Conservation (phyloP, 1,140 invertebrate species). For the Hyles euphorbiae region DNA sequence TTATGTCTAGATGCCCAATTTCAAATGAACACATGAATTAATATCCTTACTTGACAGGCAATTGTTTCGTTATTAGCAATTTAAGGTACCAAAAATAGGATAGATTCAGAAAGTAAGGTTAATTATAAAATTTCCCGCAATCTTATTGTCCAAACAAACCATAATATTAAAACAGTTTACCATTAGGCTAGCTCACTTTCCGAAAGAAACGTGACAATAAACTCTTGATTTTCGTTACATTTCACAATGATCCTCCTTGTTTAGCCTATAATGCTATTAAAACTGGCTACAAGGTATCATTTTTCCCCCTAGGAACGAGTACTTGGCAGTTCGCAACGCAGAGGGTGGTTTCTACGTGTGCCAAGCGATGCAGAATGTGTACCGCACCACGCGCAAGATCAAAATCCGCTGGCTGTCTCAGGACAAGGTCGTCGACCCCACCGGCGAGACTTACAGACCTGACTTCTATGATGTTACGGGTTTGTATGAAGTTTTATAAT, state of each 20-base stretch:
- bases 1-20: no score
- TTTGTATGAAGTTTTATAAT: conserved; percentile 45
- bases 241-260: background rate
- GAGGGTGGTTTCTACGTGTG: conserved; percentile 94
- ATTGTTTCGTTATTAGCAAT: no score
- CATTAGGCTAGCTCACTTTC: no score
- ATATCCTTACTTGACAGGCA: no score
- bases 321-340: conserved; percentile 92
- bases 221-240: background rate
- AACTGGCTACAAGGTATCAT: background rate
- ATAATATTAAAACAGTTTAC: no score
- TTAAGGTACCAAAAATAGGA: no score
- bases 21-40: no score
- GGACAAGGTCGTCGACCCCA: conserved; percentile 78
- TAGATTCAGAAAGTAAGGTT: no score
- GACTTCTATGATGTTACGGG: conserved; percentile 93
- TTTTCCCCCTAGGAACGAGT: conserved; percentile 83
- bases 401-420: conserved; percentile 93
- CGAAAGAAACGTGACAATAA: no score
- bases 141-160: no score
- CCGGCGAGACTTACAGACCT: conserved; percentile 87
- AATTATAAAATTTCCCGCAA: no score
- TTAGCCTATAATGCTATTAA: no score
- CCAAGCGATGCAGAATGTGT: conserved; percentile 93
- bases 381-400: conserved; percentile 85